Percentiles rank a stretch among this genome's conserved stretches.
Conservation (phyloP, 2,113 vertebrate genomes). For the Brachionichthys hirsutus region DNA sequence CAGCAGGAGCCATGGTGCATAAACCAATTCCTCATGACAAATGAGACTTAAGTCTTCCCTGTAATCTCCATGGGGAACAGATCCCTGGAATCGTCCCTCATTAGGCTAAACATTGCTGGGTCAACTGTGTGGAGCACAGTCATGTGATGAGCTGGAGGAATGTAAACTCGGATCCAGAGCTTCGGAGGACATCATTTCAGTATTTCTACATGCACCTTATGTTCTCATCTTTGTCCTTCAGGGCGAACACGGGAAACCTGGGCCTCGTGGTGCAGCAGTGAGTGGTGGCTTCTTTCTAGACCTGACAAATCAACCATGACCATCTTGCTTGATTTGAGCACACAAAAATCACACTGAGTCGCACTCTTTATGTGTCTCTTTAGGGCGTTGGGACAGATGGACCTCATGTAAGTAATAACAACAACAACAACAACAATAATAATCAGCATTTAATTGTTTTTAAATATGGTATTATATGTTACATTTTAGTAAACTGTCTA, state of each 20-base stretch:
- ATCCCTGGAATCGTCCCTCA: slow-evolving; percentile 60
- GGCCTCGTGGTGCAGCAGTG: slow-evolving; percentile 88
- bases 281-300: slow-evolving; percentile 64
- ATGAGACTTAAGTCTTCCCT: slow-evolving; percentile 68
- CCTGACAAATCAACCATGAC: neutral
- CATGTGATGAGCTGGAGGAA: slow-evolving; percentile 66
- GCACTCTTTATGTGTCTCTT: slow-evolving; percentile 45
- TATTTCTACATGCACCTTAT: neutral
- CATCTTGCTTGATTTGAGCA: neutral
- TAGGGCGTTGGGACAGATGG: slow-evolving; percentile 90
- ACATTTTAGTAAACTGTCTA: neutral
- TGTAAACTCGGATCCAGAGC: slow-evolving; percentile 43
- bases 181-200: slow-evolving; percentile 24
- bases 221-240: slow-evolving; percentile 60
- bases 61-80: slow-evolving; percentile 66
- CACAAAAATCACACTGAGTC: slow-evolving; percentile 3
- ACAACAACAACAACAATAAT: neutral
- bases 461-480: neutral
- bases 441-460: no score
- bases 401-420: slow-evolving; percentile 81
- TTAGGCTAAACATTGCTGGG: slow-evolving; percentile 65
- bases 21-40: slow-evolving; percentile 76
- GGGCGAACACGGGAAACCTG: slow-evolving; percentile 91
- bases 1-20: slow-evolving; percentile 49
- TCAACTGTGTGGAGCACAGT: slow-evolving; percentile 55